A percentile compares a stretch with the other conserved stretches of the same genome.
phyloP scores from a whole-genome alignment of 2,113 vertebrate species.

The Fulmarus glacialis region DNA sequence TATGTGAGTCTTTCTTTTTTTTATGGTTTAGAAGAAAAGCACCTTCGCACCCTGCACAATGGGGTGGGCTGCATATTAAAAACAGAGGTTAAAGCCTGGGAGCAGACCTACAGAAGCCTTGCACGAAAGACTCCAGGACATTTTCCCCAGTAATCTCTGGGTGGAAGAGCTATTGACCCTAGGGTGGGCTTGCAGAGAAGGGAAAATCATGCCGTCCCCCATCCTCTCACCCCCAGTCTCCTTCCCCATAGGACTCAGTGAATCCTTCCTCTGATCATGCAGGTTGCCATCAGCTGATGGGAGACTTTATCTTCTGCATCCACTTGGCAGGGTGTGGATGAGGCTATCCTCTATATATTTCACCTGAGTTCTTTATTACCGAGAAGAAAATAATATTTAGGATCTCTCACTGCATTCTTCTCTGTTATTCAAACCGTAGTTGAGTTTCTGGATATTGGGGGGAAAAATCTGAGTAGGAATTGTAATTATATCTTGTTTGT shows the following conservation, averaged over 20 bases:
- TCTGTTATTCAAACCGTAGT: neutral
- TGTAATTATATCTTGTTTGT: neutral
- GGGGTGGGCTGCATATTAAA: neutral
- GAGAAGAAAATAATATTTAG: neutral
- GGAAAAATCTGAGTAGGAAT: neutral
- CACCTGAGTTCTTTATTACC: neutral
- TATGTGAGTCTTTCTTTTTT: neutral
- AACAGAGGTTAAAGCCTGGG: neutral
- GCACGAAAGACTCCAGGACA: neutral
- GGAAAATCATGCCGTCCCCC: neutral
- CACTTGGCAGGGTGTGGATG: neutral
- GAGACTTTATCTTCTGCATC: neutral
- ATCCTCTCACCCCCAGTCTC: neutral
- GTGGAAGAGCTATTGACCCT: neutral
- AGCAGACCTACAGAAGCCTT: neutral
- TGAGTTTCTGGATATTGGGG: neutral
- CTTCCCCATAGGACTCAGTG: neutral
- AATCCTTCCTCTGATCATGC: neutral
- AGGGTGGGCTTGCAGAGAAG: neutral
- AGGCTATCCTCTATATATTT: neutral
- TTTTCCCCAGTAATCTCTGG: neutral
- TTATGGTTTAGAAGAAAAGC: constrained; percentile 9
- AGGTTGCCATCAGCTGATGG: neutral
- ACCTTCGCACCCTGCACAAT: neutral
- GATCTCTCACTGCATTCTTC: neutral